phyloP scores from a whole-genome alignment of 2,113 vertebrate genomes.

The Ifrita kowaldi region DNA sequence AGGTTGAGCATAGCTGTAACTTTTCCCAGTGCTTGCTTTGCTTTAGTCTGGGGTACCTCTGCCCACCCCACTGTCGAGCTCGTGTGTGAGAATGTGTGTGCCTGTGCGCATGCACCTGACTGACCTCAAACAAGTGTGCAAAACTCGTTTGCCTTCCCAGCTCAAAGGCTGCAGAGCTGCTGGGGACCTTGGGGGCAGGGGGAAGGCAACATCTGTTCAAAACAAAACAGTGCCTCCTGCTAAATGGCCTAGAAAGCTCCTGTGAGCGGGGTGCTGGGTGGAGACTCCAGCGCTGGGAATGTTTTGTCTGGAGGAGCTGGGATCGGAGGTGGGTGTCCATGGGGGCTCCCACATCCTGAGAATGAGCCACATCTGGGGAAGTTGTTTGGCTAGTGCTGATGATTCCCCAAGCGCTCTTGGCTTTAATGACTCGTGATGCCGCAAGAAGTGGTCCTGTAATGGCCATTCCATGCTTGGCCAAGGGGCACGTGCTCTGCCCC shows the following conservation, averaged over 20 bases:
- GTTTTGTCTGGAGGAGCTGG: slow-evolving; percentile 79
- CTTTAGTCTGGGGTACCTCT: neutral
- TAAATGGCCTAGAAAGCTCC: slow-evolving; percentile 83
- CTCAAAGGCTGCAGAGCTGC: slow-evolving; percentile 48
- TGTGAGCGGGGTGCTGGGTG: slow-evolving; percentile 66
- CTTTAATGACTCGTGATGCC: slow-evolving; percentile 94
- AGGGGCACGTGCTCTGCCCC: neutral
- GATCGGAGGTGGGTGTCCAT: slow-evolving; percentile 72
- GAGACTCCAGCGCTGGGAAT: slow-evolving; percentile 72
- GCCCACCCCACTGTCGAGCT: neutral
- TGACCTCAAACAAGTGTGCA: slow-evolving; percentile 51
- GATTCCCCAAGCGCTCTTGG: slow-evolving; percentile 79
- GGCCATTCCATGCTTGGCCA: slow-evolving; percentile 60
- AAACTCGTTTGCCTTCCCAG: slow-evolving; percentile 51
- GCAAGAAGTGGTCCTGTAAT: slow-evolving; percentile 81
- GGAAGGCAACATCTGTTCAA: slow-evolving; percentile 76
- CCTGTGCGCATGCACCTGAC: slow-evolving; percentile 28
- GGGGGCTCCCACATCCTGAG: slow-evolving; percentile 88
- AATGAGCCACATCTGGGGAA: slow-evolving; percentile 91
- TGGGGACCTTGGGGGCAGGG: slow-evolving; percentile 19
- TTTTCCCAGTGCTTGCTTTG: neutral
- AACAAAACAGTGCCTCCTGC: slow-evolving; percentile 80
- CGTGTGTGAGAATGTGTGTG: neutral
- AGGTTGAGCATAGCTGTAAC: neutral
- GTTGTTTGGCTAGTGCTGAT: slow-evolving; percentile 80